Evolutionary conservation across 2,888 invertebrate species (phyloP).

Genomic region (Prenolepis imparis): DNA sequence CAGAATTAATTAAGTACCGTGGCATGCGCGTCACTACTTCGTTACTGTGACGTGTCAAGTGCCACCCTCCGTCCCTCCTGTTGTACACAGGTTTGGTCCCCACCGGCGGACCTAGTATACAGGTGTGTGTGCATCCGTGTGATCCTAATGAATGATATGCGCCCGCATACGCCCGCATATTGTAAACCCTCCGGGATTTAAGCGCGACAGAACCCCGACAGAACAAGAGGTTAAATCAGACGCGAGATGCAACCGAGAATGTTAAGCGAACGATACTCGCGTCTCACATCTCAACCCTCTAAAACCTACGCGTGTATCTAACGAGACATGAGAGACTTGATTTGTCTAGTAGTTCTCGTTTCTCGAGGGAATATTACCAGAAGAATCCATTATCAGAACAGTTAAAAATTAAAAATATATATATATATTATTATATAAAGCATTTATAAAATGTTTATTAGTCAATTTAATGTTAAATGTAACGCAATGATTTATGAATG

Average conservation of each 20-base stretch:
- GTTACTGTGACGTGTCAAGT: slow-evolving; percentile 86
- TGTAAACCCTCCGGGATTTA: slow-evolving; percentile 53
- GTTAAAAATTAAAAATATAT: not conserved
- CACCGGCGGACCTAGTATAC: slow-evolving; percentile 63
- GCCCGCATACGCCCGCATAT: slow-evolving; percentile 77
- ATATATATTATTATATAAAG: too few relatives aligned
- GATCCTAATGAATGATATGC: slow-evolving; percentile 85
- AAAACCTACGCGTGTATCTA: slow-evolving; percentile 19
- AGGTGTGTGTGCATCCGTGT: slow-evolving; percentile 60
- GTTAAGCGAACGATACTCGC: slow-evolving; percentile 50
- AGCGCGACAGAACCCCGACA: slow-evolving; percentile 36
- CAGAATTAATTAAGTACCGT: slow-evolving; percentile 86
- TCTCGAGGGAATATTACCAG: not conserved
- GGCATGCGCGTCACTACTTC: slow-evolving; percentile 86
- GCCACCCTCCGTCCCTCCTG: slow-evolving; percentile 70
- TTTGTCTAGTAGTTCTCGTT: slow-evolving; percentile 23
- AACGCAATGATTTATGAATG: not conserved
- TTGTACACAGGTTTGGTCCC: slow-evolving; percentile 69
- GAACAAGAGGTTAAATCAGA: slow-evolving; percentile 54
- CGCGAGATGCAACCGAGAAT: slow-evolving; percentile 54
- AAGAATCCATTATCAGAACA: not conserved
- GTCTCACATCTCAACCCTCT: slow-evolving; percentile 29
- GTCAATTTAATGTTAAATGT: not conserved
- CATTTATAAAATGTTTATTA: not conserved
- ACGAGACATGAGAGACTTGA: slow-evolving; percentile 32